These are phyloP conservation scores for Tetheella fluctuosa DNA, from an alignment of 2,888 invertebrate genomes.

Conservation along the genomic window DNA sequence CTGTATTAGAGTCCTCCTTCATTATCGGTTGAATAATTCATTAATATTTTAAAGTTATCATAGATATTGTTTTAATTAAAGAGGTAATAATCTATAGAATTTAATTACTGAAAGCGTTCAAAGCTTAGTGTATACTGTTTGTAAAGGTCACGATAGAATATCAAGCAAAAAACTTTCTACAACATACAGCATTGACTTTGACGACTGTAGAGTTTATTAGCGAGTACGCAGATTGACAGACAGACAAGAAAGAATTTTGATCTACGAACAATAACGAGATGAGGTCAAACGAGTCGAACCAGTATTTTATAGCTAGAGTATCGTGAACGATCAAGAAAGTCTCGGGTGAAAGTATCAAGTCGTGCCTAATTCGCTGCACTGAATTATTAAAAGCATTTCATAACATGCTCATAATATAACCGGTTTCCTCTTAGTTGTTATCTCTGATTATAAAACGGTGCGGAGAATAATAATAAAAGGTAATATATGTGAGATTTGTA, in stretches of 20 bases:
- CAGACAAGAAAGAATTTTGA: constrained; percentile 55
- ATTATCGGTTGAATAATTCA: constrained; percentile 15
- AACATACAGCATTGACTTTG: constrained; percentile 53
- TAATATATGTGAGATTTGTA: constrained; percentile 61
- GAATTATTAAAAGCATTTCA: constrained; percentile 73
- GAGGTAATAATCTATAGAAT: no score
- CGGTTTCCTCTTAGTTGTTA: constrained; percentile 59
- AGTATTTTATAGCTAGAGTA: constrained; percentile 50
- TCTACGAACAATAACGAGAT: constrained; percentile 59
- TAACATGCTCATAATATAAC: constrained; percentile 71
- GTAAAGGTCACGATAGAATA: constrained; percentile 22
- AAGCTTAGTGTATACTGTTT: neutral
- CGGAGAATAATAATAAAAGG: constrained; percentile 59
- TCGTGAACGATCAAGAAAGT: constrained; percentile 67
- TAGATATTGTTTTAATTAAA: neutral
- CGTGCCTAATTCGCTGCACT: constrained; percentile 67
- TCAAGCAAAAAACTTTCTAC: constrained; percentile 42
- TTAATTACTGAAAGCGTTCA: neutral
- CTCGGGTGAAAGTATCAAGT: constrained; percentile 74
- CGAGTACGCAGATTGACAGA: constrained; percentile 48
- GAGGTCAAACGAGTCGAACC: constrained; percentile 70
- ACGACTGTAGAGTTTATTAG: constrained; percentile 46
- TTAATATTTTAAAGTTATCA: constrained; percentile 2
- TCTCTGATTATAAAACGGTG: constrained; percentile 55
- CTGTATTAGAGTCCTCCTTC: neutral